Base-by-base conservation (phyloP, 2,797 vertebrate species). In the Falco cherrug region DNA sequence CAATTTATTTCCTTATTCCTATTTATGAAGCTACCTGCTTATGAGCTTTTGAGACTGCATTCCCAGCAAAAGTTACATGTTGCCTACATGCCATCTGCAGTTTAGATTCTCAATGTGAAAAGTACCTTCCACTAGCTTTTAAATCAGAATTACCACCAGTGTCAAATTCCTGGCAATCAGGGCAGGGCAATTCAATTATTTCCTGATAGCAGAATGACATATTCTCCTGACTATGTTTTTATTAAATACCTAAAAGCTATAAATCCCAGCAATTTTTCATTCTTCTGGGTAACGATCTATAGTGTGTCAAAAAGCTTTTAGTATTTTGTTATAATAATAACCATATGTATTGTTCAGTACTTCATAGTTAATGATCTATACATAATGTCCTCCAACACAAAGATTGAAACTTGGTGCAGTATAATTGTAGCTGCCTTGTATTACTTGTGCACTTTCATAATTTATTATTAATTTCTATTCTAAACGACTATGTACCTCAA, bases 241-340 rank as follows among this genome's bases (percentile, higher is more conserved):
- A 91, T 91, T 94, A 93, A 96, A 92, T 89, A 95, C 41, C 19
- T 93, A 80, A 94, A 94, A 82, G 61, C 73, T 77, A 64, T 91
- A 92, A 96, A 96, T 91, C 56, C n/a, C 24, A 64, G n/a, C 31
- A 93, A 94, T 94, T 94, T 95, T 64, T 83, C 77, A 89, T 77
- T 80, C n/a, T 89, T 92, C 35, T 74, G 64, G 4, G 3, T 78
- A 88, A 84, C 61, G 86, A 86, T 81, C 35, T 91, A 70, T 45
- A 90, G 56, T 37, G 6, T 87, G 78, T 93, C 89, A 96, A 85
- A 93, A 95, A 95, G 70, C 92, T 96, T 95, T 95, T 93, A 93
- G 56, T 93, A n/a, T 87, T 94, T 91, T 92, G 41, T 90, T 93
- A 68, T 64, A 65, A 83, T 92, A 95, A 94, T 89, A 95, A 83